Conservation (phyloP, 2,888 invertebrate genomes). For the Hypselothyrea guttata region DNA sequence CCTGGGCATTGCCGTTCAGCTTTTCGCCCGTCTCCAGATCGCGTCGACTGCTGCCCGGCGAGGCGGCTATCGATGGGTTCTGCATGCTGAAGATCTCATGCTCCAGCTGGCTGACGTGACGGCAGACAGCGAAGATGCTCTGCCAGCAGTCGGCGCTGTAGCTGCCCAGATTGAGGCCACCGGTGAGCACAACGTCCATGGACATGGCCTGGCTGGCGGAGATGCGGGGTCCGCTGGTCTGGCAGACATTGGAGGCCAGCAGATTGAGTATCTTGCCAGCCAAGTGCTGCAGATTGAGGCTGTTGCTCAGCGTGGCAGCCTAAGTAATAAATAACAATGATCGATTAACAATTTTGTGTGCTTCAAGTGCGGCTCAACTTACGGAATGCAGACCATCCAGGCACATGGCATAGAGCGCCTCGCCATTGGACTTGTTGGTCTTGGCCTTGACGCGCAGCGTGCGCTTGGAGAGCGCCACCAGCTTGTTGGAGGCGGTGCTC, state of each 20-base stretch:
- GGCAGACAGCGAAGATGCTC: slow-evolving; percentile 96
- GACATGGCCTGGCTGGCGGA: slow-evolving; percentile 95
- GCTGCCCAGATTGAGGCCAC: slow-evolving; percentile 94
- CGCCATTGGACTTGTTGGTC: slow-evolving; percentile 85
- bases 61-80: slow-evolving; percentile 79
- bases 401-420: slow-evolving; percentile 91
- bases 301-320: slow-evolving; percentile 95
- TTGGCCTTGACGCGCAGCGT: slow-evolving; percentile 82
- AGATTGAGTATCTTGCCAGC: slow-evolving; percentile 95
- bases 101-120: slow-evolving; percentile 95
- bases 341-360: too few species aligned
- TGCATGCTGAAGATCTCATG: slow-evolving; percentile 94
- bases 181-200: slow-evolving; percentile 93
- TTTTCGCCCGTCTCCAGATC: slow-evolving; percentile 81
- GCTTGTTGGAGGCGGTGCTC: slow-evolving; percentile 83
- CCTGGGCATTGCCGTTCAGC: slow-evolving; percentile 83
- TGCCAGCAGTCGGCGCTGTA: slow-evolving; percentile 98
- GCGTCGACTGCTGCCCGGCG: slow-evolving; percentile 79
- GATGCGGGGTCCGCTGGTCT: slow-evolving; percentile 89
- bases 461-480: slow-evolving; percentile 85
- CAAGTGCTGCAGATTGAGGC: slow-evolving; percentile 92
- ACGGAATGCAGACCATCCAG: slow-evolving; percentile 94
- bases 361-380: slow-evolving; percentile 42
- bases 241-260: slow-evolving; percentile 94
- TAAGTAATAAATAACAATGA: slow-evolving; percentile 63